These are phyloP conservation scores for Tonatia bakeri DNA, from an alignment of 2,113 vertebrate species.

Conservation along the genomic window DNA sequence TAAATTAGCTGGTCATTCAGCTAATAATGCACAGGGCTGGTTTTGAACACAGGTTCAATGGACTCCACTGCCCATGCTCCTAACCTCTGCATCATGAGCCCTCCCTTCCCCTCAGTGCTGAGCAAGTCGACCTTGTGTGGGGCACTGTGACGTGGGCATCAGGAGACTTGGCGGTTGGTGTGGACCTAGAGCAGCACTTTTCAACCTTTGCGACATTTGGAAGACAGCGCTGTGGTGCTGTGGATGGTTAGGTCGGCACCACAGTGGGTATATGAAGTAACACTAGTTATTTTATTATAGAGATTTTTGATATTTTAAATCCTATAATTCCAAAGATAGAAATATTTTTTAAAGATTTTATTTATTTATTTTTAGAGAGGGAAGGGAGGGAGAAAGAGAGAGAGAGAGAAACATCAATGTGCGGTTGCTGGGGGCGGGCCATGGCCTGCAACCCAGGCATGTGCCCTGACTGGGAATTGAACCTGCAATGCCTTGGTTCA, in stretches of 20 bases:
- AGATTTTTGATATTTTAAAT: conserved; percentile 5
- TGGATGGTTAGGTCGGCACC: not conserved
- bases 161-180: not conserved
- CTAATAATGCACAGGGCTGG: not conserved
- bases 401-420: too few species aligned
- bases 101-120: not conserved
- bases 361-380: too few species aligned
- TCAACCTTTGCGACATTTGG: not conserved
- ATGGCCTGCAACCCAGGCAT: too few species aligned
- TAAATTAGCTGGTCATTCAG: not conserved
- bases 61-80: not conserved
- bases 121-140: too few species aligned
- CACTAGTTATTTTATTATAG: not conserved
- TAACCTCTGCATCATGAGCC: not conserved
- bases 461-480: too few species aligned
- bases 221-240: not conserved
- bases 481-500: too few species aligned
- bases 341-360: too few species aligned
- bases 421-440: too few species aligned
- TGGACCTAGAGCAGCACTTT: not conserved
- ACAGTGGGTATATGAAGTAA: not conserved
- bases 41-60: not conserved
- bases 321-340: not conserved
- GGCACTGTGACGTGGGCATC: not conserved
- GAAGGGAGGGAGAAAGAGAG: too few species aligned